These are phyloP conservation scores for Tylochromis polylepis DNA, from an alignment of 2,113 vertebrate species.

Conservation along the genomic window DNA sequence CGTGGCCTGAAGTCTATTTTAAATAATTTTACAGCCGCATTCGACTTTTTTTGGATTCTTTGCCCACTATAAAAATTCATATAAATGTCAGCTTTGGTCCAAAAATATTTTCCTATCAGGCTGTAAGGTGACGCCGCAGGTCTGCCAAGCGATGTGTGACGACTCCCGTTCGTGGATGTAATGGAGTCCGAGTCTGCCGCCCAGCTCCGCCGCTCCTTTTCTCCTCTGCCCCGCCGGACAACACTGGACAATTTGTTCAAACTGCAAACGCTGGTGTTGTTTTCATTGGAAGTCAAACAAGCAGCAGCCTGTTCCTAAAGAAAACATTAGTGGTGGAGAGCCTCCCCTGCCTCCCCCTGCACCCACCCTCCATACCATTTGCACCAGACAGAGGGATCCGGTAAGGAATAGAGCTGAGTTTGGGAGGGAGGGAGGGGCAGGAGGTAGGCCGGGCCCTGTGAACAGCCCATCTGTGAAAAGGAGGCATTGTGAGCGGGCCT, in stretches of 20 bases:
- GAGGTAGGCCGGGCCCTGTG: constrained; percentile 51
- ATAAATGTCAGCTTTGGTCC: background rate
- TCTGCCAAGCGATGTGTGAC: background rate
- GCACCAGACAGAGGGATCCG: constrained; percentile 62
- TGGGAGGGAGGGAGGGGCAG: constrained; percentile 50
- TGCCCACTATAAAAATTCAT: background rate
- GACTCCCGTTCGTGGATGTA: background rate
- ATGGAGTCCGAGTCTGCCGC: background rate
- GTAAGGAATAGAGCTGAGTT: constrained; percentile 45
- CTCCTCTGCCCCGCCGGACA: constrained; percentile 32
- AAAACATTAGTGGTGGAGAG: constrained; percentile 72
- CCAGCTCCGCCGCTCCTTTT: background rate
- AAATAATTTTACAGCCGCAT: background rate
- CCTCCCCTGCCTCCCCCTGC: background rate
- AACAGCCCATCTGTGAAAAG: constrained; percentile 69
- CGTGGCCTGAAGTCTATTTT: background rate
- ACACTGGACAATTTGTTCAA: constrained; percentile 74
- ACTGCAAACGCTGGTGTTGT: constrained; percentile 63
- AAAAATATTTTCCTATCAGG: background rate
- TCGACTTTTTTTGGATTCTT: background rate
- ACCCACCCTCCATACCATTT: background rate
- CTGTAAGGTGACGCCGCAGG: background rate
- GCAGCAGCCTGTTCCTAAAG: constrained; percentile 74
- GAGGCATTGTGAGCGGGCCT: constrained; percentile 70
- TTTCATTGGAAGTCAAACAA: constrained; percentile 74